phyloP scores from a whole-genome alignment of 2,113 vertebrate genomes.

The Malurus melanocephalus region DNA sequence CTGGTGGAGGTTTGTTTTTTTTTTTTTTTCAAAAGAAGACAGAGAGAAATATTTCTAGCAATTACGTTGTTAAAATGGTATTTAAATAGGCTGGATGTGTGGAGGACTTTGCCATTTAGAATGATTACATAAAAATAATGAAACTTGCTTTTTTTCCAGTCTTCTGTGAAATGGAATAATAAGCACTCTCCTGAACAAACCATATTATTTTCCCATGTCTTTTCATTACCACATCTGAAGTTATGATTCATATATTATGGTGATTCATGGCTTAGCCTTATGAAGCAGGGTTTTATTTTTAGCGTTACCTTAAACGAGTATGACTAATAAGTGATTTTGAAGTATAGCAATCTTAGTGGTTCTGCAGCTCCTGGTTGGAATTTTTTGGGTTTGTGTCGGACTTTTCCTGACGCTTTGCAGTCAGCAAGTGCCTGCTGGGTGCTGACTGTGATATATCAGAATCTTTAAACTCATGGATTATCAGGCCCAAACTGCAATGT shows the following conservation, averaged over 20 bases:
- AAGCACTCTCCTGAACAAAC: conserved; percentile 39
- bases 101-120: conserved; percentile 34
- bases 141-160: conserved; percentile 25
- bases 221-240: conserved; percentile 40
- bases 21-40: background rate
- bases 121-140: conserved; percentile 56
- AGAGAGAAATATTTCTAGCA: conserved; percentile 1
- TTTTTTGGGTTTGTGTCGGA: conserved; percentile 4
- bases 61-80: conserved; percentile 34
- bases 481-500: background rate
- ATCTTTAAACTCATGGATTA: background rate
- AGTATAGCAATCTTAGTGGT: conserved; percentile 22
- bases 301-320: conserved; percentile 47
- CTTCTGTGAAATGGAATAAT: conserved; percentile 55
- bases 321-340: conserved; percentile 44
- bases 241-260: conserved; percentile 45
- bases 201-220: conserved; percentile 27
- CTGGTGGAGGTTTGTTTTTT: background rate
- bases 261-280: conserved; percentile 44
- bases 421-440: background rate
- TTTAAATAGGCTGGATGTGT: conserved; percentile 29
- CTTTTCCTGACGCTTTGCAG: background rate
- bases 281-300: conserved; percentile 33
- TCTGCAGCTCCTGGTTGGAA: background rate
- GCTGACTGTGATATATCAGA: background rate